These are phyloP conservation scores for Zelostemma sp. DNA, from an alignment of 1,140 invertebrate species.

Conservation along the genomic window DNA sequence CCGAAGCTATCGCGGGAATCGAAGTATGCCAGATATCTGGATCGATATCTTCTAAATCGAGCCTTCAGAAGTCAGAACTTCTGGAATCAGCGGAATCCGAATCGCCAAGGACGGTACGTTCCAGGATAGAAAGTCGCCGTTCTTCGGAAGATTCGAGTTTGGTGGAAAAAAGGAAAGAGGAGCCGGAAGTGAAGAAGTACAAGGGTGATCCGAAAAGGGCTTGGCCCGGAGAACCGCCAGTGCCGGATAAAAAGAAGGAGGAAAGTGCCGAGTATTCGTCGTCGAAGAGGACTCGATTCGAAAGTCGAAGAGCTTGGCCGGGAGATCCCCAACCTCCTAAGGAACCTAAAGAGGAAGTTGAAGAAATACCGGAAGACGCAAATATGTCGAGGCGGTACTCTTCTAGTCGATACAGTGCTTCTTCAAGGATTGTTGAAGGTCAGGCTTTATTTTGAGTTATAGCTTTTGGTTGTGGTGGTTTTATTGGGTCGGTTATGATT, in stretches of 20 bases:
- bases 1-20: background rate
- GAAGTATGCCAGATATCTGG: background rate
- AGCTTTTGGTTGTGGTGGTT: too few relatives aligned
- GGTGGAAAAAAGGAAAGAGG: conserved; percentile 39
- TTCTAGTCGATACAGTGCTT: conserved; percentile 72
- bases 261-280: conserved; percentile 47
- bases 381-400: conserved; percentile 74
- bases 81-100: background rate
- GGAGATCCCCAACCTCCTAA: conserved; percentile 46
- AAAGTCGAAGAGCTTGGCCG: conserved; percentile 33
- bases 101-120: conserved; percentile 6
- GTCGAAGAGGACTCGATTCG: conserved; percentile 41
- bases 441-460: too few relatives aligned
- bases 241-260: conserved; percentile 53
- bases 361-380: conserved; percentile 51
- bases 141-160: conserved; percentile 8
- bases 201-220: conserved; percentile 38
- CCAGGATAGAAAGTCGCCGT: conserved; percentile 29
- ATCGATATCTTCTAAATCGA: background rate
- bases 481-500: too few relatives aligned
- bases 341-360: conserved; percentile 63
- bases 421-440: conserved; percentile 74
- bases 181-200: conserved; percentile 13
- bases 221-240: conserved; percentile 45
- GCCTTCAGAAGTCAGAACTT: conserved; percentile 15